phyloP scores from a whole-genome alignment of 2,888 invertebrate genomes.

The Dicycla oo region DNA sequence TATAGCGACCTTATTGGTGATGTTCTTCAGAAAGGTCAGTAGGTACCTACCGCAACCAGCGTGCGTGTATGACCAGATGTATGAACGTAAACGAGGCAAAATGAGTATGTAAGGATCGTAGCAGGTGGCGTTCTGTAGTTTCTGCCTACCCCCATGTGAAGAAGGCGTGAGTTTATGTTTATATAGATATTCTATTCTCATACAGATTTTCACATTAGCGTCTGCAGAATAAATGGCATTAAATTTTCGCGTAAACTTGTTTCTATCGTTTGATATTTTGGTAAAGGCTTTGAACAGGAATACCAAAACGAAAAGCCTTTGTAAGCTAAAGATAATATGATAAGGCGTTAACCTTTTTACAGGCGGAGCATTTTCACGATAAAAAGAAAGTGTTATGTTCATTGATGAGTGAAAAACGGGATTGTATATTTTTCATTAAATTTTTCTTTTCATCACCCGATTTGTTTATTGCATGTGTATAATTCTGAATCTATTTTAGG shows the following conservation, averaged over 20 bases:
- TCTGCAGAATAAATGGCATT: slow-evolving; percentile 21
- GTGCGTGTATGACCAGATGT: no score
- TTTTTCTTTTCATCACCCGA: background rate
- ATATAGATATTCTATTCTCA: no score
- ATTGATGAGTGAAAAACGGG: slow-evolving; percentile 23
- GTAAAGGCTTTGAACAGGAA: slow-evolving; percentile 24
- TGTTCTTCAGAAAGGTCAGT: no score
- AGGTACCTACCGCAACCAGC: no score
- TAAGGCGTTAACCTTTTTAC: slow-evolving; percentile 46
- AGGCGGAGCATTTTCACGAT: slow-evolving; percentile 23
- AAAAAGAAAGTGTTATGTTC: slow-evolving; percentile 42
- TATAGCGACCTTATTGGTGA: no score
- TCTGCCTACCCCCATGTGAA: no score
- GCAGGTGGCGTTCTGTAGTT: no score
- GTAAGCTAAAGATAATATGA: slow-evolving; percentile 42
- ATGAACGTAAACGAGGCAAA: no score
- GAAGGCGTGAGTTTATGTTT: no score
- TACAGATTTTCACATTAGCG: slow-evolving; percentile 9
- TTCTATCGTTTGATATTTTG: slow-evolving; percentile 40
- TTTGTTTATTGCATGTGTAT: background rate
- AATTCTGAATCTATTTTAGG: background rate
- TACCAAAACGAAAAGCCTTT: slow-evolving; percentile 37
- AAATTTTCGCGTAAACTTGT: slow-evolving; percentile 36
- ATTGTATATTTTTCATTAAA: slow-evolving; percentile 3
- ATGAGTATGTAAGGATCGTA: no score